A percentile compares a stretch with the other conserved stretches of the same genome.
These are phyloP conservation scores for Steinernema hermaphroditum DNA, from an alignment of 2,888 invertebrate species.

Conservation along the genomic window DNA sequence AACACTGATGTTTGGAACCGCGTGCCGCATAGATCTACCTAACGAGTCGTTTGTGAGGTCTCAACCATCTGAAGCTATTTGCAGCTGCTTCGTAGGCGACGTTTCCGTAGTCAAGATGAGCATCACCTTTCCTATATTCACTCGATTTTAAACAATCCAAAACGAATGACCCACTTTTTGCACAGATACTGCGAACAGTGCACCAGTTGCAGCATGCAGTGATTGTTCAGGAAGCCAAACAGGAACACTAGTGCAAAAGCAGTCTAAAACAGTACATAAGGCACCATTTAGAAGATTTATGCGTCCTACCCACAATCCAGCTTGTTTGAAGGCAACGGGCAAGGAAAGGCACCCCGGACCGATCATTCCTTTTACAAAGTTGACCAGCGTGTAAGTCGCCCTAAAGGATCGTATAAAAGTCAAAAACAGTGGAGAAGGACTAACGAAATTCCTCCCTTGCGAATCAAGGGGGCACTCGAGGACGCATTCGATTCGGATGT, in stretches of 20 bases:
- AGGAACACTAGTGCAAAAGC: constrained; percentile 56
- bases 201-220: constrained; percentile 63
- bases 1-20: neutral
- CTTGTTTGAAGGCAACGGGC: constrained; percentile 30
- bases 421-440: neutral
- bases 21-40: constrained; percentile 37
- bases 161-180: constrained; percentile 46
- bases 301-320: constrained; percentile 13
- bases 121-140: constrained; percentile 53
- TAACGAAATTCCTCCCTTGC: constrained; percentile 10
- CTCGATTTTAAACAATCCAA: neutral
- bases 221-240: constrained; percentile 56
- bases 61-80: constrained; percentile 48
- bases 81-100: constrained; percentile 66
- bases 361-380: constrained; percentile 30
- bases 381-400: constrained; percentile 19
- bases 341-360: constrained; percentile 26
- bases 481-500: constrained; percentile 11
- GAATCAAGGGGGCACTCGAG: constrained; percentile 10
- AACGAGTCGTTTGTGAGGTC: constrained; percentile 46
- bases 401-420: neutral
- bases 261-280: constrained; percentile 45
- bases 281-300: neutral
- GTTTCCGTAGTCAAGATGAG: constrained; percentile 67
- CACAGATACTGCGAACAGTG: constrained; percentile 58